Conservation (phyloP, 1,140 invertebrate genomes). For the Hyposmocoma kahamanoa region DNA sequence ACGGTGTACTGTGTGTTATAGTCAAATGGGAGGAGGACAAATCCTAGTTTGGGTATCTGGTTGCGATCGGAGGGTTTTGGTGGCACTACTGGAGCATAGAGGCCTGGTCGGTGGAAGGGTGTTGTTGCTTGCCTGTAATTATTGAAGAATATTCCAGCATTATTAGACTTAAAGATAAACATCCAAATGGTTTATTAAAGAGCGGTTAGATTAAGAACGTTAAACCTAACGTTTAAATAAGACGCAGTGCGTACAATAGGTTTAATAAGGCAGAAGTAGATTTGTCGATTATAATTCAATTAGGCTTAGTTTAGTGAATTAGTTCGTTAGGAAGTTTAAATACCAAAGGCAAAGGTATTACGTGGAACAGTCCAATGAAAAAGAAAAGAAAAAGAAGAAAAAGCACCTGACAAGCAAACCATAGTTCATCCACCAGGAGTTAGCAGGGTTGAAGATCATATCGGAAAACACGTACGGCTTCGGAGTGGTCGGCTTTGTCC, state of each 20-base stretch:
- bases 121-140: conserved; percentile 61
- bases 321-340: not conserved
- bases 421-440: conserved; percentile 23
- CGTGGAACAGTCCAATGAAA: not conserved
- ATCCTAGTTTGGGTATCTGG: conserved; percentile 25
- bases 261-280: no score
- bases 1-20: conserved; percentile 45
- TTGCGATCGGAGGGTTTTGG: conserved; percentile 46
- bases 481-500: conserved; percentile 11
- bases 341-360: not conserved
- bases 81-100: conserved; percentile 67
- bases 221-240: no score
- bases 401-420: conserved; percentile 21
- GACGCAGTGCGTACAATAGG: no score
- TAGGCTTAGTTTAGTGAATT: no score
- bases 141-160: no score
- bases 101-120: conserved; percentile 67
- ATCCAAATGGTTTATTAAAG: no score
- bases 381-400: conserved; percentile 12
- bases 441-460: not conserved
- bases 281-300: no score
- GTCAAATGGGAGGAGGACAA: conserved; percentile 35
- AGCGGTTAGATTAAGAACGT: no score
- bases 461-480: conserved; percentile 24
- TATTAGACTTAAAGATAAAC: no score